phyloP scores from a whole-genome alignment of 2,797 vertebrate species.

The Bryconaethiops microstoma region DNA sequence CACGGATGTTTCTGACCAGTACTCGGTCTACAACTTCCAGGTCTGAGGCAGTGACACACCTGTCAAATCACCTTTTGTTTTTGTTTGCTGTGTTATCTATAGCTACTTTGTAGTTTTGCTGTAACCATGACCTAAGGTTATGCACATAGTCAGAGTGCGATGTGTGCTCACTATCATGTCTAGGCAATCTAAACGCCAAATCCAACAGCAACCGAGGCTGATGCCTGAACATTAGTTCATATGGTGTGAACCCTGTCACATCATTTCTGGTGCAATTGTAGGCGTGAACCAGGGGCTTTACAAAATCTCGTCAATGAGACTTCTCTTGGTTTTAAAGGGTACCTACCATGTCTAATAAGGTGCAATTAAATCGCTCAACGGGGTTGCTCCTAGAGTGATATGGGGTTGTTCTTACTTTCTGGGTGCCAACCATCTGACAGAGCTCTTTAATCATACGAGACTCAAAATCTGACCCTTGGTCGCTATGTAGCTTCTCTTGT shows the following conservation, averaged over 20 bases:
- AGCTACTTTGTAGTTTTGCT: no score
- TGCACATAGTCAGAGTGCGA: no score
- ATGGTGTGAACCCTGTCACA: neutral
- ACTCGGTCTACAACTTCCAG: no score
- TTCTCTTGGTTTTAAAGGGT: neutral
- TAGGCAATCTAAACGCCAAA: neutral
- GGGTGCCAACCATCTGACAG: no score
- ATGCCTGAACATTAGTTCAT: constrained; percentile 1
- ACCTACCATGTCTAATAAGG: neutral
- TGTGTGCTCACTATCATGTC: no score
- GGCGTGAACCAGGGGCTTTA: neutral
- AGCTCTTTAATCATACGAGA: no score
- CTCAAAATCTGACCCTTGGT: no score
- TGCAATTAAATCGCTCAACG: neutral
- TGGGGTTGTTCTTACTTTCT: neutral
- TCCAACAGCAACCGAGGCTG: neutral
- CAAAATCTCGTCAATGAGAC: neutral
- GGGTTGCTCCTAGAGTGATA: neutral
- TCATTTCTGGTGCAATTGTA: neutral
- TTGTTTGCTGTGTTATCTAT: no score
- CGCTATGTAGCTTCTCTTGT: neutral
- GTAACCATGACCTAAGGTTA: no score
- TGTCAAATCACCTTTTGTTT: no score
- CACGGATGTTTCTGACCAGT: no score
- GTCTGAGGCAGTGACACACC: no score